These are phyloP conservation scores for Eledona agricola DNA, from an alignment of 2,888 invertebrate genomes.

Conservation along the genomic window DNA sequence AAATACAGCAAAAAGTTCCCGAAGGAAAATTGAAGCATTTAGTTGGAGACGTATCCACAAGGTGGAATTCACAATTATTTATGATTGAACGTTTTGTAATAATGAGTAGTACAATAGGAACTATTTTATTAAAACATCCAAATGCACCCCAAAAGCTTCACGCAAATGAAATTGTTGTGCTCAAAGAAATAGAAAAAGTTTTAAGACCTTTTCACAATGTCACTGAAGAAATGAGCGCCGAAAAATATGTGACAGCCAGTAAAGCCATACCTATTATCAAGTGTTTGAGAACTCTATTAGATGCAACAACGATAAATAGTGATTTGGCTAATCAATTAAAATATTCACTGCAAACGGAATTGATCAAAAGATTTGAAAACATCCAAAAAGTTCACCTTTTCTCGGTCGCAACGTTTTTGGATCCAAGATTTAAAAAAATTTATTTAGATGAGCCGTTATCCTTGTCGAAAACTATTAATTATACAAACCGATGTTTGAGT, in stretches of 20 bases:
- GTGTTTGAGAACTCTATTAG: slow-evolving; percentile 43
- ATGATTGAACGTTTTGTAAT: slow-evolving; percentile 42
- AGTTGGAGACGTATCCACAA: slow-evolving; percentile 45
- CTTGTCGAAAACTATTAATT: neutral
- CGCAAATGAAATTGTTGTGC: slow-evolving; percentile 44
- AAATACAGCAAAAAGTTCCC: neutral
- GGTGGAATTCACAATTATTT: slow-evolving; percentile 45
- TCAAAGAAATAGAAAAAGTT: slow-evolving; percentile 23
- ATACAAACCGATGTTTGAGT: neutral
- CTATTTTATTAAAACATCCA: slow-evolving; percentile 44
- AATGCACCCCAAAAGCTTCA: slow-evolving; percentile 49
- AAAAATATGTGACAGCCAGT: slow-evolving; percentile 48
- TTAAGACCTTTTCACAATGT: slow-evolving; percentile 49
- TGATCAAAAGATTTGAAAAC: neutral
- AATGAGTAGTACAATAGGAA: slow-evolving; percentile 41
- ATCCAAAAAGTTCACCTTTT: too few species aligned
- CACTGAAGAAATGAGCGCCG: slow-evolving; percentile 48
- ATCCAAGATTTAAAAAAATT: too few species aligned
- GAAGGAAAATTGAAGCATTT: slow-evolving; percentile 35
- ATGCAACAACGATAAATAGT: slow-evolving; percentile 15
- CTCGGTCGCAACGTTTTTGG: too few species aligned
- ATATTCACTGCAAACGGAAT: neutral
- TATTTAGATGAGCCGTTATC: neutral
- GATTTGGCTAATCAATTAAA: slow-evolving; percentile 1
- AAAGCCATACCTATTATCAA: slow-evolving; percentile 51